These are phyloP conservation scores for Drosophila algonquin DNA, from an alignment of 2,888 invertebrate genomes.

Conservation along the genomic window DNA sequence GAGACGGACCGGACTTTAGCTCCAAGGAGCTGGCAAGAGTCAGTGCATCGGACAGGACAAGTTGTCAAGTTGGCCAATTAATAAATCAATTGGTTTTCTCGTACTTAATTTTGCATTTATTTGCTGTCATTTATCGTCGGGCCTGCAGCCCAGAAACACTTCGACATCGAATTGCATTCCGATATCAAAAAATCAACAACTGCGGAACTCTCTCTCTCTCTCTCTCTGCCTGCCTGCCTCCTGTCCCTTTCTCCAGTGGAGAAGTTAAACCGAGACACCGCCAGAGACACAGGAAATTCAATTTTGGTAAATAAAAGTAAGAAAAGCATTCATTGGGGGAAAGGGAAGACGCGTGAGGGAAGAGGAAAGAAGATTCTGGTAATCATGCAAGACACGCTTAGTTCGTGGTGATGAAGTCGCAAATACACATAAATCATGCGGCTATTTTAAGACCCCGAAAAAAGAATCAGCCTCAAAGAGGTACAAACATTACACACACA, in stretches of 20 bases:
- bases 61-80: slow-evolving; percentile 63
- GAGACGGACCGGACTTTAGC: too few species aligned
- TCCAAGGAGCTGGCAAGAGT: slow-evolving; percentile 1
- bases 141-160: slow-evolving; percentile 13
- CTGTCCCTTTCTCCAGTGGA: not conserved
- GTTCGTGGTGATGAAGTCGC: slow-evolving; percentile 35
- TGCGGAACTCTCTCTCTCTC: not conserved
- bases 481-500: not conserved
- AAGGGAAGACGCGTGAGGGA: not conserved
- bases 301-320: slow-evolving; percentile 55
- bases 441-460: slow-evolving; percentile 51
- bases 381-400: slow-evolving; percentile 64
- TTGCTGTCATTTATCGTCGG: slow-evolving; percentile 47
- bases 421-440: slow-evolving; percentile 57
- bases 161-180: slow-evolving; percentile 1
- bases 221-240: not conserved
- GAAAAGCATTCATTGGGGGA: not conserved
- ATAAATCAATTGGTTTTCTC: slow-evolving; percentile 71
- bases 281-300: slow-evolving; percentile 45
- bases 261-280: not conserved
- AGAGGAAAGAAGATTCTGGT: slow-evolving; percentile 27
- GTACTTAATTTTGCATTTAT: slow-evolving; percentile 61
- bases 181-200: slow-evolving; percentile 27
- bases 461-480: not conserved
- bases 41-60: slow-evolving; percentile 34